A percentile compares a stretch with the other conserved stretches of the same genome.
These are phyloP conservation scores for Lipophrys pholis DNA, from an alignment of 2,113 vertebrate species.

Conservation along the genomic window DNA sequence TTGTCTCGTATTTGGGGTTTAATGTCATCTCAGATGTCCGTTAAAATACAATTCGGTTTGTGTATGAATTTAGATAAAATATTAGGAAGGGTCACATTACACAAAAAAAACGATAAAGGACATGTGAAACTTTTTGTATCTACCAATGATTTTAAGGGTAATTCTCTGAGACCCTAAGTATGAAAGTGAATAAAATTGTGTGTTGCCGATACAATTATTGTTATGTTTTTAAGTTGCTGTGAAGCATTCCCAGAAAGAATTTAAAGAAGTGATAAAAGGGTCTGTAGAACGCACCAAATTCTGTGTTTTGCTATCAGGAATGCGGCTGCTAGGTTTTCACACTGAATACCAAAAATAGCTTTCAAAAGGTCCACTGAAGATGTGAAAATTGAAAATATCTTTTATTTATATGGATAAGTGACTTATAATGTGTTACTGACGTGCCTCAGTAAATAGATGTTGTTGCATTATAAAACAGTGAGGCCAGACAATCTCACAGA, in stretches of 20 bases:
- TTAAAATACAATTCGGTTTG: too few species aligned
- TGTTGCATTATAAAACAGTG: conserved; percentile 9
- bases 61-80: too few species aligned
- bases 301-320: background rate
- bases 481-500: conserved; percentile 7
- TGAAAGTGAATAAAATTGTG: background rate
- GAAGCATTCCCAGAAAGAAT: background rate
- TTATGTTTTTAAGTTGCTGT: background rate
- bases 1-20: too few species aligned
- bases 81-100: too few species aligned
- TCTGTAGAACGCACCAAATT: background rate
- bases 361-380: background rate
- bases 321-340: background rate
- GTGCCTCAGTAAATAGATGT: background rate
- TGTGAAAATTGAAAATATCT: background rate
- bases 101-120: too few species aligned
- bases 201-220: background rate
- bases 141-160: too few species aligned
- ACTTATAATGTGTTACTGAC: background rate
- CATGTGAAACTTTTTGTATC: too few species aligned
- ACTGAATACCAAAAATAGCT: background rate
- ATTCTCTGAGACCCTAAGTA: background rate
- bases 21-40: too few species aligned
- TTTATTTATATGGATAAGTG: background rate
- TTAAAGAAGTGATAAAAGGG: background rate